These are phyloP conservation scores for Globodera rostochiensis DNA, from an alignment of 1,140 invertebrate genomes.

Conservation along the genomic window DNA sequence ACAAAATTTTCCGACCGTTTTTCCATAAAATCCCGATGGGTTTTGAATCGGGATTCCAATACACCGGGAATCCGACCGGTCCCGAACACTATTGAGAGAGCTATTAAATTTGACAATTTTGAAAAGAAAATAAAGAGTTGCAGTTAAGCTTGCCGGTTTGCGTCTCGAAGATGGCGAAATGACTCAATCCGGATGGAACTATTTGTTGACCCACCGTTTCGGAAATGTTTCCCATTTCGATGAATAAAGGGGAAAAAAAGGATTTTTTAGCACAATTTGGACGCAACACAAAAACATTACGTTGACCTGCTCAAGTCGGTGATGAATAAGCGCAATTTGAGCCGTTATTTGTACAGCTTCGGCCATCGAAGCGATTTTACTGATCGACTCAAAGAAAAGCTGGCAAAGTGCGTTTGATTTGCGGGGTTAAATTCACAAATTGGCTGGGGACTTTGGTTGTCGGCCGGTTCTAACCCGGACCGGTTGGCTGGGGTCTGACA, in stretches of 20 bases:
- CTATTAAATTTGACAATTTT: no score
- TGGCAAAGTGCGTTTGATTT: slow-evolving; percentile 46
- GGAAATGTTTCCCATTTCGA: slow-evolving; percentile 67
- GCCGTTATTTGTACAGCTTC: slow-evolving; percentile 62
- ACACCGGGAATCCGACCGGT: no score
- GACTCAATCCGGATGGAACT: slow-evolving; percentile 78
- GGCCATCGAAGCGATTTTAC: slow-evolving; percentile 63
- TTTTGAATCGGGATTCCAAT: no score
- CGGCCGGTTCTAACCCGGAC: no score
- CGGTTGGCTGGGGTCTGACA: no score
- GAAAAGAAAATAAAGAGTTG: no score
- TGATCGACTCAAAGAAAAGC: slow-evolving; percentile 57
- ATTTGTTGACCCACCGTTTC: slow-evolving; percentile 85
- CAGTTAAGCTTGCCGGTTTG: slow-evolving; percentile 73
- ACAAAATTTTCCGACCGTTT: no score
- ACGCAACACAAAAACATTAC: slow-evolving; percentile 76
- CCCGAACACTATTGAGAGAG: no score
- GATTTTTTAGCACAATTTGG: slow-evolving; percentile 72
- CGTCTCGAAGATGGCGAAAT: slow-evolving; percentile 71
- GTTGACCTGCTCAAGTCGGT: slow-evolving; percentile 76
- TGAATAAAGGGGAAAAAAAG: neutral
- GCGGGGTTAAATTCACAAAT: neutral
- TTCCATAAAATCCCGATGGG: no score
- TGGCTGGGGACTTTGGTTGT: neutral
- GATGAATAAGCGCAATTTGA: slow-evolving; percentile 81